Percentiles rank a stretch among this genome's conserved stretches.
phyloP scores from a whole-genome alignment of 2,797 vertebrate genomes.

The Girardinus metallicus region DNA sequence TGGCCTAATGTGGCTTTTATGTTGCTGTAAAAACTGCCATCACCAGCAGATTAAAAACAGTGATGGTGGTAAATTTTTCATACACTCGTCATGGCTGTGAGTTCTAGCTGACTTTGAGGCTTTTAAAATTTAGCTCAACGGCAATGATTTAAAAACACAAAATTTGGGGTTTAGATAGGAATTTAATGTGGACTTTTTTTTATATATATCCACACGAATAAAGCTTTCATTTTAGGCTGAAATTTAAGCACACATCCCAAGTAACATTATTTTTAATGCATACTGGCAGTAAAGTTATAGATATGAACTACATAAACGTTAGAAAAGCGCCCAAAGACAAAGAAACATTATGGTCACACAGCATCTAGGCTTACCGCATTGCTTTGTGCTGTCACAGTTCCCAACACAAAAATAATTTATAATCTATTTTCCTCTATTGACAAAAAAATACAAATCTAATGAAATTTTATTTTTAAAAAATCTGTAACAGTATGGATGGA shows the following conservation, averaged over 20 bases:
- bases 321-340: background rate
- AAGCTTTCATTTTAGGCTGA: background rate
- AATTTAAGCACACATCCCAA: background rate
- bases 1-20: background rate
- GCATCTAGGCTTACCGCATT: background rate
- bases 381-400: background rate
- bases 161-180: background rate
- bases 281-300: background rate
- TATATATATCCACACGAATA: background rate
- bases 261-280: background rate
- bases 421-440: background rate
- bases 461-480: background rate
- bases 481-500: no score
- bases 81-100: background rate
- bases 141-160: background rate
- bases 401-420: background rate
- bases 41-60: background rate
- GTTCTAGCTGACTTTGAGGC: background rate
- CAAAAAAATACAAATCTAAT: background rate
- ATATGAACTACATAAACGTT: background rate
- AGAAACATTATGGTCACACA: background rate
- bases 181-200: background rate
- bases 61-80: no score
- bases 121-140: background rate
- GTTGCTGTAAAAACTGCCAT: background rate